Base-by-base conservation (phyloP, 2,113 vertebrate species). In the Tichodroma muraria region DNA sequence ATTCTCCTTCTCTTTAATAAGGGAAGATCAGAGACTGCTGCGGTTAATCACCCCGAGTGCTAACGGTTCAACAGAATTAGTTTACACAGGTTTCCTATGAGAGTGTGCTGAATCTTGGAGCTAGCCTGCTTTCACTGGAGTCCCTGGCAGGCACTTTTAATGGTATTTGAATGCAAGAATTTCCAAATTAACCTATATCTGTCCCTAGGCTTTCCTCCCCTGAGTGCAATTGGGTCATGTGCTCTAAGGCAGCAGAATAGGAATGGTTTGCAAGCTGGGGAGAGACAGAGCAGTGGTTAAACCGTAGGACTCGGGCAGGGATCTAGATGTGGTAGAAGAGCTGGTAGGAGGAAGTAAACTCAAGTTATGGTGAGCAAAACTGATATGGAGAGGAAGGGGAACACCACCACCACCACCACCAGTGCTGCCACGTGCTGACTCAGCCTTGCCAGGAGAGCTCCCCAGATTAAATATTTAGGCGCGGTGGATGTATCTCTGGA, bases 1-100 rank as follows among this genome's bases (percentile, higher is more conserved):
- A 76, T 95, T 95, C 85, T 83, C 40, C 66, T 95, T 88, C 65
- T 82, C 47, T 91, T 95, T 96, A 95, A 94, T 94, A 93, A 95
- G 80, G 96, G 80, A 91, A 95, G 95, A 95, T 95, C 90, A 95
- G 91, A 97, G 82, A 6, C 76, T 94, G 18, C 52, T 95, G 94
- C 0, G 76, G 93, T 95, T 97, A 86, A 95, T 96, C 93, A 96
- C 95, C 88, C 60, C 40, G 0, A 85, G 90, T 91, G 89, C 71
- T 93, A 91, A 95, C 87, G 91, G 94, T 95, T 96, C 80, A 7
- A 88, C 69, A 4, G 78, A 94, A 89, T 91, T 89, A 89, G 71
- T 93, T 95, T 95, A 80, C 87, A 56, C 75, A 77, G 71, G 68
- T 94, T 95, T 95, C 75, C 79, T 95, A 6, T 94, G 91, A 70